phyloP scores from a whole-genome alignment of 1,140 invertebrate genomes.

The Eueides isabella region DNA sequence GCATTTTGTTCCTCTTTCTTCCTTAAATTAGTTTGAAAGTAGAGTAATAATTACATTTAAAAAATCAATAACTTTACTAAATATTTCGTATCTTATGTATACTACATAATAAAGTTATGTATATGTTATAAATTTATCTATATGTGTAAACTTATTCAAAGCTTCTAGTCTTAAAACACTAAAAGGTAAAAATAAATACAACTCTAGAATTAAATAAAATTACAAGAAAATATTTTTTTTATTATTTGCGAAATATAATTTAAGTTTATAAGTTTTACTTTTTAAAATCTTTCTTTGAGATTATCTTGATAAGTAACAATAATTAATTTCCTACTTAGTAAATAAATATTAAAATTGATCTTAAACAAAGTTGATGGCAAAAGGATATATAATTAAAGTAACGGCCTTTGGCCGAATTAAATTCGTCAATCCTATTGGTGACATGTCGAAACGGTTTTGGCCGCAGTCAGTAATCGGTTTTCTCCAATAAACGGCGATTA shows the following conservation, averaged over 20 bases:
- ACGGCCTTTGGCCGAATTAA: slow-evolving; percentile 36
- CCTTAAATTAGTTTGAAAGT: not conserved
- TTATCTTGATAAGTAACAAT: not conserved
- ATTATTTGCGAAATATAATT: too few species aligned
- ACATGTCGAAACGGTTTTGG: slow-evolving; percentile 78
- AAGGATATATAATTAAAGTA: slow-evolving; percentile 34
- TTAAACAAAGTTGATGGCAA: not conserved
- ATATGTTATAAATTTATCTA: too few species aligned
- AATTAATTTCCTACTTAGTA: not conserved
- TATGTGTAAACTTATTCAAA: too few species aligned
- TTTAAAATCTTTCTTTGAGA: not conserved
- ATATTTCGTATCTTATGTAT: not conserved
- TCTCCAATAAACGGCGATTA: slow-evolving; percentile 82
- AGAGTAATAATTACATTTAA: not conserved
- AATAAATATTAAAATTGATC: not conserved
- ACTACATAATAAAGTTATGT: too few species aligned
- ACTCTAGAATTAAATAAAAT: too few species aligned
- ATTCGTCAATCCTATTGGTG: slow-evolving; percentile 53
- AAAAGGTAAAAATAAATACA: too few species aligned
- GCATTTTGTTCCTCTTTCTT: not conserved
- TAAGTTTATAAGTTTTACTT: not conserved
- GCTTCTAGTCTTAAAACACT: too few species aligned
- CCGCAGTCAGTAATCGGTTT: slow-evolving; percentile 77
- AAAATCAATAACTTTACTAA: slow-evolving; percentile 1
- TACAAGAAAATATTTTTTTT: too few species aligned